Base-by-base conservation (phyloP, 2,888 invertebrate genomes). In the Chymomyza caudatula region DNA sequence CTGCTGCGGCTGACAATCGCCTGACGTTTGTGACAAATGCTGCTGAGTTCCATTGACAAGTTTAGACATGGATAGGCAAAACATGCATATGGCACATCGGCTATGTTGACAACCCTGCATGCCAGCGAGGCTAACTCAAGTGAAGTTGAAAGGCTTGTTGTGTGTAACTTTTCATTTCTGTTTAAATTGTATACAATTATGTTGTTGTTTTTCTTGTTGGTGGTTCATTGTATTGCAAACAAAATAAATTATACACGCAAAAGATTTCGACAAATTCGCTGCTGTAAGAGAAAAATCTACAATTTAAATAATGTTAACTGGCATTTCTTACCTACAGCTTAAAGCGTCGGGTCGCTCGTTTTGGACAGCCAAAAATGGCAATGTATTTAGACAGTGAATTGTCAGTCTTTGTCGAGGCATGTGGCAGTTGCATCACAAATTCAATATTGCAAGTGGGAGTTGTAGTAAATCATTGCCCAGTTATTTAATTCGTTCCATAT, bases 261-360 rank as follows among this genome's bases (percentile, higher is more conserved):
- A 80, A 70, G 74, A 73, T 62, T 67, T 67, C 71, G 84, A 84
- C 84, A 82, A 84, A 81, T 81, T 80, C 80, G 79, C 49, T 8
- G 44, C 23, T 47, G 47, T 22, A 60, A 20, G 29, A 64, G 71
- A 75, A 73, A 51, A 51, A 82, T 82, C 74, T 81, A 84, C 82
- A 82, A 81, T 82, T 82, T 82, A 82, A 82, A 82, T 82, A 83
- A 77, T 82, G 64, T 70, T 70, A 73, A 77, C 83, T 76, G 83
- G 67, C 77, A 77, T 79, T 81, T 81, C 71, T 51, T 51, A 4
- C n/a, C 19, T 17, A 74, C 80, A 74, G 80, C 67, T 67, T 72
- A 29, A 6, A 37, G 6, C 42, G 37, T 37, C 42, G 23, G n/a
- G 54, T n/a, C 53, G 4, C 29, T 53, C 53, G 53, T 56, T 42